Evolutionary conservation across 2,888 invertebrate genomes (phyloP).

Genomic region (Folsomia manolachei): DNA sequence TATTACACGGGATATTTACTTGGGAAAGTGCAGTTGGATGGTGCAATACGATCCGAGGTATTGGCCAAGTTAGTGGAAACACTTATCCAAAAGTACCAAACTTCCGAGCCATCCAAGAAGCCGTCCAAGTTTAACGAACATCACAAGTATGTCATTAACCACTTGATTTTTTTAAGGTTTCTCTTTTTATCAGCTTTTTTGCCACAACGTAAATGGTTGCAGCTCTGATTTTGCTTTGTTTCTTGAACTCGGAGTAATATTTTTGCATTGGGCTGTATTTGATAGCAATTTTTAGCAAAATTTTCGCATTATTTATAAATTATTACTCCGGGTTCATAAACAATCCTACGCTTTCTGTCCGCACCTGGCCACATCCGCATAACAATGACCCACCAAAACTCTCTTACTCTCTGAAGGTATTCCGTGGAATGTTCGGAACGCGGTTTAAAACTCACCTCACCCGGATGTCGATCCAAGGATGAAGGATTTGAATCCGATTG

Average conservation of each 20-base stretch:
- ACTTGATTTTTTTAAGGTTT: too few relatives aligned
- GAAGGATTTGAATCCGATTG: slow-evolving; percentile 51
- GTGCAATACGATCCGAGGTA: slow-evolving; percentile 50
- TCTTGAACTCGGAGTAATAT: too few relatives aligned
- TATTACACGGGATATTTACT: slow-evolving; percentile 50
- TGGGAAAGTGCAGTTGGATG: slow-evolving; percentile 51
- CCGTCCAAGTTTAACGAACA: slow-evolving; percentile 47
- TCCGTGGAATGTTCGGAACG: slow-evolving; percentile 50
- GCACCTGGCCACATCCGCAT: too few relatives aligned
- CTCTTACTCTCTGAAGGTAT: slow-evolving; percentile 35
- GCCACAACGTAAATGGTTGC: too few relatives aligned
- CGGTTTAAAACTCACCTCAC: slow-evolving; percentile 48
- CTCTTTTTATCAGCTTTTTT: too few relatives aligned
- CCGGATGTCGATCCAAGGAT: slow-evolving; percentile 46
- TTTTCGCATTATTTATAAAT: too few relatives aligned
- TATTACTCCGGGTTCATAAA: too few relatives aligned
- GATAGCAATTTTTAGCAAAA: too few relatives aligned
- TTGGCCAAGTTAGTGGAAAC: slow-evolving; percentile 49
- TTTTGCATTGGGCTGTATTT: too few relatives aligned
- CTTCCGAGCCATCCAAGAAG: slow-evolving; percentile 38
- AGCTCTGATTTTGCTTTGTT: too few relatives aligned
- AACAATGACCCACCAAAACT: too few relatives aligned
- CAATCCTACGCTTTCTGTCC: too few relatives aligned
- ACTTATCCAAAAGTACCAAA: slow-evolving; percentile 47
- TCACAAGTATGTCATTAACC: slow-evolving; percentile 49